A percentile compares a stretch with the other conserved stretches of the same genome.
phyloP scores from a whole-genome alignment of 2,888 invertebrate species.

The Corythucha ciliata region DNA sequence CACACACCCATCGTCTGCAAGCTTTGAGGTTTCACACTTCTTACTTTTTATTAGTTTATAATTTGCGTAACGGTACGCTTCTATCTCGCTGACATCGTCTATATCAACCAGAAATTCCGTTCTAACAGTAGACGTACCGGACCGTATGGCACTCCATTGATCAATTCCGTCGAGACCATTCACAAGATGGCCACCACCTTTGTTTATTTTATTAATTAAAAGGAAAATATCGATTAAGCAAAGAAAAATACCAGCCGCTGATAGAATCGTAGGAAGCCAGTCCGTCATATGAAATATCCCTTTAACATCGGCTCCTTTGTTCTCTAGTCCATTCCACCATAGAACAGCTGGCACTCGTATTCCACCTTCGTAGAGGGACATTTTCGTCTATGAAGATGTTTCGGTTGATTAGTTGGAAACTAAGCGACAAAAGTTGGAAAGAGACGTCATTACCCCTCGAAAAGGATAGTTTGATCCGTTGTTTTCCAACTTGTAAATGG shows the following conservation, averaged over 20 bases:
- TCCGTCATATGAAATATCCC: conserved; percentile 64
- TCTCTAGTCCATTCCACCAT: conserved; percentile 68
- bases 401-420: neutral
- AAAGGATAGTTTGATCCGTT: conserved; percentile 53
- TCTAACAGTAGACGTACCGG: conserved; percentile 9
- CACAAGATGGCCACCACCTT: too few species aligned
- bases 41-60: conserved; percentile 47
- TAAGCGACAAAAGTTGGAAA: neutral
- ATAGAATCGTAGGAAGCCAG: conserved; percentile 65
- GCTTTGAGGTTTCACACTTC: too few species aligned
- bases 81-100: conserved; percentile 40
- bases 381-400: conserved; percentile 55
- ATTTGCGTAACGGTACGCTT: conserved; percentile 40
- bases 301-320: too few species aligned
- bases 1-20: too few species aligned
- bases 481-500: conserved; percentile 46
- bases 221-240: too few species aligned
- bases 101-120: conserved; percentile 40
- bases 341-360: conserved; percentile 61
- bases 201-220: too few species aligned
- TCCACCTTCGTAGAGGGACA: conserved; percentile 77
- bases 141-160: conserved; percentile 40
- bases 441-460: too few species aligned
- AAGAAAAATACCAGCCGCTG: conserved; percentile 41
- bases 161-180: conserved; percentile 41